Conservation (phyloP, 2,888 invertebrate genomes). For the Stenodera caucasica region DNA sequence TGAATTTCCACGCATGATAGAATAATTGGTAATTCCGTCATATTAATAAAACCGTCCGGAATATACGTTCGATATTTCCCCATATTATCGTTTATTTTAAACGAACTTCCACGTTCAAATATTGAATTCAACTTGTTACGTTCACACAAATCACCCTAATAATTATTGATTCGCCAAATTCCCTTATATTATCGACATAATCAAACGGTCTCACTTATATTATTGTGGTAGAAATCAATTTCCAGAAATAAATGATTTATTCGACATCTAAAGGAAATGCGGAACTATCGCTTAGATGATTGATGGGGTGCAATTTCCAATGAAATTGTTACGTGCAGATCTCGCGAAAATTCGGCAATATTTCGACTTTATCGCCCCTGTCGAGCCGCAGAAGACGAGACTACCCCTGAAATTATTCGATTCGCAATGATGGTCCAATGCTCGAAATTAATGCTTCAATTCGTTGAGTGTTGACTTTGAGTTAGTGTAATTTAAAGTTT, state of each 20-base stretch:
- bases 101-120: not conserved
- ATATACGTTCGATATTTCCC: no score
- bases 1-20: no score
- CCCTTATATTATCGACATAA: not conserved
- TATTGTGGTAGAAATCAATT: slow-evolving; percentile 14
- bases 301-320: slow-evolving; percentile 24
- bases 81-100: not conserved
- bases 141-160: not conserved
- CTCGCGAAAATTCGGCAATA: not conserved
- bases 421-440: not conserved
- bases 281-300: slow-evolving; percentile 19
- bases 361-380: not conserved
- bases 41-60: no score
- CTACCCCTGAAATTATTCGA: no score
- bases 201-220: not conserved
- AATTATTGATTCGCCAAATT: not conserved
- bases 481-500: not conserved
- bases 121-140: not conserved
- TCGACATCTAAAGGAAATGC: slow-evolving; percentile 18
- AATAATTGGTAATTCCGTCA: no score
- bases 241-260: slow-evolving; percentile 24
- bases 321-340: slow-evolving; percentile 17
- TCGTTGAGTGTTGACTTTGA: not conserved
- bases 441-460: not conserved
- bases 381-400: not conserved